Evolutionary conservation across 2,797 vertebrate genomes (phyloP).

Genomic region (Enteromius radiatus): DNA sequence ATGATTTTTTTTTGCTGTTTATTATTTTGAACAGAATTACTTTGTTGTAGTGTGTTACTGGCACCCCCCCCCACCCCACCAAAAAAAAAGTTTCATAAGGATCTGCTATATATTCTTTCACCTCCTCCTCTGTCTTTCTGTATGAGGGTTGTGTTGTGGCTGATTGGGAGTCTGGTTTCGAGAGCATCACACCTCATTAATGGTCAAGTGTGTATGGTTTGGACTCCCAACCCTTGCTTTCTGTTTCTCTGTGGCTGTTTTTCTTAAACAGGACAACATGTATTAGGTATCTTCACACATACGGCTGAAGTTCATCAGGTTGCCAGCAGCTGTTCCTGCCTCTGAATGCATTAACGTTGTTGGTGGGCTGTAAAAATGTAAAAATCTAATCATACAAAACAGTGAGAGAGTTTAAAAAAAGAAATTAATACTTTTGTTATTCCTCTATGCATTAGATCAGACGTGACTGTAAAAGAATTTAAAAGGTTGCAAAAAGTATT

Average conservation of each 20-base stretch:
- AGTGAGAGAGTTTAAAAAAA: too few relatives aligned
- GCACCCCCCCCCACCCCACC: too few relatives aligned
- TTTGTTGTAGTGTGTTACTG: neutral
- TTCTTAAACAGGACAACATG: slow-evolving; percentile 1
- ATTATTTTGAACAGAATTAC: neutral
- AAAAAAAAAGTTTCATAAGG: neutral
- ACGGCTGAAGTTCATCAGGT: neutral
- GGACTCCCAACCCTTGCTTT: neutral
- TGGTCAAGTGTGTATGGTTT: slow-evolving; percentile 3
- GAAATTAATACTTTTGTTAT: neutral
- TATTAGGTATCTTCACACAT: slow-evolving; percentile 8
- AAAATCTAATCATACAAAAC: neutral
- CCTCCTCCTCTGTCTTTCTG: neutral
- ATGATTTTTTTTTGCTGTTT: neutral
- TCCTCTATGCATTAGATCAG: neutral
- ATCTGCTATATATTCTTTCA: neutral
- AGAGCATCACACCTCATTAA: slow-evolving; percentile 20
- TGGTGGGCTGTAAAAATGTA: neutral
- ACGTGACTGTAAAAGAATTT: too few relatives aligned
- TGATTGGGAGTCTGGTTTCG: slow-evolving; percentile 1
- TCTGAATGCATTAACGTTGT: neutral
- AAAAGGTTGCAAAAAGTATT: neutral
- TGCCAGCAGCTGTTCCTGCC: slow-evolving; percentile 1
- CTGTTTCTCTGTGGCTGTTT: slow-evolving; percentile 7
- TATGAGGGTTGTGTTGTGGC: neutral